phyloP scores from a whole-genome alignment of 1,140 invertebrate species.

The Macrotrachela quadricornifera region DNA sequence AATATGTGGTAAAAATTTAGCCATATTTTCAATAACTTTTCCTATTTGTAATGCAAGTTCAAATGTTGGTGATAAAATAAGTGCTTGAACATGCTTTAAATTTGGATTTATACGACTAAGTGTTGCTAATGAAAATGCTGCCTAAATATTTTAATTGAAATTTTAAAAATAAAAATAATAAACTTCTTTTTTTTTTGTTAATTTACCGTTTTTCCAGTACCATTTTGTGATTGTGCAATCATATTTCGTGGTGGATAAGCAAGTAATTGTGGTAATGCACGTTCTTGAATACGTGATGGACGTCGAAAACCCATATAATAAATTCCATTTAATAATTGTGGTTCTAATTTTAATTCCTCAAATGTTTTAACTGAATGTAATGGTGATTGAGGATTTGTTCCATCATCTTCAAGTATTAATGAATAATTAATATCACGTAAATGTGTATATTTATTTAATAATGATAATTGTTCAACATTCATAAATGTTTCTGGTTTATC shows the following conservation, averaged over 20 bases:
- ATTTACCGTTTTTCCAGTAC: conserved; percentile 75
- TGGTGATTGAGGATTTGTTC: conserved; percentile 73
- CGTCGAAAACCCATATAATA: conserved; percentile 89
- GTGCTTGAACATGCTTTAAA: conserved; percentile 53
- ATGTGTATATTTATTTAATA: too few species aligned
- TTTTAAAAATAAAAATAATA: too few species aligned
- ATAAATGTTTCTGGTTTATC: too few species aligned
- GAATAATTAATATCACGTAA: too few species aligned
- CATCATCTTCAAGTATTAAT: conserved; percentile 48
- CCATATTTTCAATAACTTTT: conserved; percentile 74
- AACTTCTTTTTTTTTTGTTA: too few species aligned
- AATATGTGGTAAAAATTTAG: conserved; percentile 66
- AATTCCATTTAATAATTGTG: conserved; percentile 68
- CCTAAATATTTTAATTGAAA: conserved; percentile 18
- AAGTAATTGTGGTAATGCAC: conserved; percentile 68
- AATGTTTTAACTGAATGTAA: conserved; percentile 79
- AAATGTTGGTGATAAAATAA: conserved; percentile 86
- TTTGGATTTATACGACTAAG: conserved; percentile 64
- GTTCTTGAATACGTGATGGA: conserved; percentile 93
- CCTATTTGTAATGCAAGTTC: conserved; percentile 89
- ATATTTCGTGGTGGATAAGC: conserved; percentile 88
- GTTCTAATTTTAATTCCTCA: conserved; percentile 73
- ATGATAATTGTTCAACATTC: too few species aligned
- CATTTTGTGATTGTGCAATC: conserved; percentile 95
- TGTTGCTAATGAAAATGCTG: conserved; percentile 89